These are phyloP conservation scores for Hydractinia echinata DNA, from an alignment of 30 jellyfish, hydroid and myxozoan genomes.

Conservation along the genomic window DNA sequence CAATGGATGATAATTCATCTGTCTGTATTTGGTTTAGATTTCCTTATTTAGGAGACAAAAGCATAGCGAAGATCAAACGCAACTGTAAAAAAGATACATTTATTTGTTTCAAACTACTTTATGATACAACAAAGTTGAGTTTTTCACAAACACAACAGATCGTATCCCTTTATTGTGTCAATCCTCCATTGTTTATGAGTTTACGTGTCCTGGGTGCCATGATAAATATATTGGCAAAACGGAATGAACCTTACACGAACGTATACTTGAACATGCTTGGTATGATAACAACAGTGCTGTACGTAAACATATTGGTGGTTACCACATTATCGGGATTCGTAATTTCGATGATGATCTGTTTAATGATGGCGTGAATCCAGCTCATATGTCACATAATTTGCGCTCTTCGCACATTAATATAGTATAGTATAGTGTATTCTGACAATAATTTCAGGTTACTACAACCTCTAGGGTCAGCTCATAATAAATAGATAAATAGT, in stretches of 20 bases:
- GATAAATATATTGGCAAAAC: background rate
- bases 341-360: too few relatives aligned
- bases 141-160: background rate
- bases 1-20: too few relatives aligned
- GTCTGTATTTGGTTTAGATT: background rate
- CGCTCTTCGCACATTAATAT: too few relatives aligned
- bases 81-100: background rate
- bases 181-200: conserved; percentile 1
- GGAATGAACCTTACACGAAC: conserved; percentile 3
- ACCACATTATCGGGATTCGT: background rate
- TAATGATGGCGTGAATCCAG: too few relatives aligned
- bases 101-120: background rate
- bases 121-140: conserved; percentile 2
- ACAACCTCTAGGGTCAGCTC: too few relatives aligned
- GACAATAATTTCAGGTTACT: too few relatives aligned
- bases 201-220: conserved; percentile 14
- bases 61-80: background rate
- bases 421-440: too few relatives aligned
- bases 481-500: too few relatives aligned
- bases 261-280: conserved; percentile 1
- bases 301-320: background rate
- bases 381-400: too few relatives aligned
- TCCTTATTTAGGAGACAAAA: conserved; percentile 8
- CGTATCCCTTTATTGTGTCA: background rate
- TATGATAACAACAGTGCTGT: conserved; percentile 1